phyloP scores from a whole-genome alignment of 2,113 vertebrate species.

The Motacilla tschutschensis region DNA sequence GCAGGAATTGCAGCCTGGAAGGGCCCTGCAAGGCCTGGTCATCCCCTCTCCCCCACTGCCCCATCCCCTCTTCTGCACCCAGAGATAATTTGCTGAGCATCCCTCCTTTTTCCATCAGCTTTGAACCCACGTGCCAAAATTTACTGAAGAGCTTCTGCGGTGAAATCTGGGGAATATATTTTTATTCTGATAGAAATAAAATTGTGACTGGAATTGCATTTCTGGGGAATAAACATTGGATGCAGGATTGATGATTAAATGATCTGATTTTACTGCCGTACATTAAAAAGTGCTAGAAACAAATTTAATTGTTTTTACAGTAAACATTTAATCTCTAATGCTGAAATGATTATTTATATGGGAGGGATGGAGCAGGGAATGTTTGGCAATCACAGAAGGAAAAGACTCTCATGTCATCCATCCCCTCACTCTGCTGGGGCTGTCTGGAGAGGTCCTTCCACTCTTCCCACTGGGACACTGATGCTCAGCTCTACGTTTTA shows the following conservation, averaged over 20 bases:
- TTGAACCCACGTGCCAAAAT: neutral
- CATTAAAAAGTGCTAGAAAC: conserved; percentile 42
- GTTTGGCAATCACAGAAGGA: neutral
- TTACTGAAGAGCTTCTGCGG: neutral
- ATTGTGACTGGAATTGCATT: conserved; percentile 22
- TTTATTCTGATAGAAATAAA: conserved; percentile 39
- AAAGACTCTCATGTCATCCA: neutral
- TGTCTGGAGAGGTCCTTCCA: neutral
- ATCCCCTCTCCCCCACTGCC: neutral
- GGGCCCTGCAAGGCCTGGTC: neutral
- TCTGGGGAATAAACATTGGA: neutral
- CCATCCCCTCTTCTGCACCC: neutral
- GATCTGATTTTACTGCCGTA: conserved; percentile 34
- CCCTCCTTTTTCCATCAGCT: neutral
- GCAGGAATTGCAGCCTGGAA: neutral
- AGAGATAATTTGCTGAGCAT: neutral
- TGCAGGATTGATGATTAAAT: conserved; percentile 29
- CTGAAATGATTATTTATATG: conserved; percentile 25
- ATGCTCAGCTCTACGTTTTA: neutral
- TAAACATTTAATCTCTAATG: conserved; percentile 50
- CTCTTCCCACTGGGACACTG: neutral
- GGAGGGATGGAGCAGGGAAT: neutral
- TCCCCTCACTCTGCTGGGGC: neutral
- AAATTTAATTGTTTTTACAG: conserved; percentile 55
- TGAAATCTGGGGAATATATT: neutral